Percentiles rank a stretch among this genome's conserved stretches.
These are phyloP conservation scores for Pontoporia blainvillei DNA, from an alignment of 2,113 vertebrate species.

Conservation along the genomic window DNA sequence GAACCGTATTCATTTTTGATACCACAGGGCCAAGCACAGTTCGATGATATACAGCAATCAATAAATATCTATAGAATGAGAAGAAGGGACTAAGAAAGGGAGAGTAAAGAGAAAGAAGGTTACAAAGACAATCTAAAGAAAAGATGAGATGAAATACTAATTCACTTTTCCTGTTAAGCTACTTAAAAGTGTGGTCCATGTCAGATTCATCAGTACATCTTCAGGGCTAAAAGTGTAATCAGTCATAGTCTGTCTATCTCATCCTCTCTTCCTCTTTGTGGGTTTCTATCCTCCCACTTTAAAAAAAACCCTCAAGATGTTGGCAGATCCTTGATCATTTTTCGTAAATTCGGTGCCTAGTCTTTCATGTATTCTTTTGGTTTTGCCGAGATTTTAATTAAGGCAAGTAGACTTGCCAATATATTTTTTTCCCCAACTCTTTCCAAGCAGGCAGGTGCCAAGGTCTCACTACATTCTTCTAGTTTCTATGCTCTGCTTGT, in stretches of 20 bases:
- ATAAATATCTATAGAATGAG: neutral
- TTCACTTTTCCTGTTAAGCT: neutral
- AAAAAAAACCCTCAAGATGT: neutral
- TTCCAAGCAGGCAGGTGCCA: neutral
- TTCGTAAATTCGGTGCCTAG: neutral
- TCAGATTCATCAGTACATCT: neutral
- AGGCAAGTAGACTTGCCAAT: neutral
- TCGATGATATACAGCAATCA: neutral
- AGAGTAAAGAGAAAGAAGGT: neutral
- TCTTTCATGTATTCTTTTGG: neutral
- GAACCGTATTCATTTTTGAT: neutral
- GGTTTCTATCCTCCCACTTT: neutral
- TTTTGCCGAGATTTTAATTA: constrained; percentile 27
- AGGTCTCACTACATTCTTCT: neutral
- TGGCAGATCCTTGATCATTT: neutral
- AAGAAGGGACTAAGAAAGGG: neutral
- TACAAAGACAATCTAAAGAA: neutral
- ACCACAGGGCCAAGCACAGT: neutral
- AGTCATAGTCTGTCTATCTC: neutral
- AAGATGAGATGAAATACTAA: neutral
- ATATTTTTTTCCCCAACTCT: neutral
- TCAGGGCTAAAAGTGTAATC: neutral
- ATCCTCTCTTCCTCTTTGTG: neutral
- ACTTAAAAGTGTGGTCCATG: neutral
- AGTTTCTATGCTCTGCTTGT: neutral